Conservation (phyloP, 2,888 invertebrate genomes). For the Harpalus rufipes region DNA sequence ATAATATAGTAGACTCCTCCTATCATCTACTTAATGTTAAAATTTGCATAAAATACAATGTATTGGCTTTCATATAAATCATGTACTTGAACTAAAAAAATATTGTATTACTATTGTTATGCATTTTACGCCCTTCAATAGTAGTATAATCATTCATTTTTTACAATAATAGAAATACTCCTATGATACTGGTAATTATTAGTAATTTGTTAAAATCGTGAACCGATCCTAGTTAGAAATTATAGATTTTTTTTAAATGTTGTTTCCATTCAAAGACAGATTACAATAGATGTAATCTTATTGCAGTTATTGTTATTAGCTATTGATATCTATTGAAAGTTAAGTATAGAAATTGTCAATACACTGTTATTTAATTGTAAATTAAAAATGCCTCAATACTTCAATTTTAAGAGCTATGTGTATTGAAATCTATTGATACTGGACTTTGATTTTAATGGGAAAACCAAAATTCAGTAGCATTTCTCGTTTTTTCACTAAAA, state of each 20-base stretch:
- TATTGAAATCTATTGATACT: no score
- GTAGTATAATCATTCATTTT: conserved; percentile 1
- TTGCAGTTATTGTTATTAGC: no score
- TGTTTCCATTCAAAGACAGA: no score
- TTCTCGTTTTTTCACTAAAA: no score
- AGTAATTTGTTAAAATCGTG: background rate
- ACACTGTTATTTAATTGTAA: no score
- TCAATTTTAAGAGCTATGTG: no score
- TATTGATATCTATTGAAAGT: no score
- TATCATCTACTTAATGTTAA: conserved; percentile 39
- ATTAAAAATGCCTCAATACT: no score
- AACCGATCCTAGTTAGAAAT: background rate
- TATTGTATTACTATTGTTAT: conserved; percentile 19
- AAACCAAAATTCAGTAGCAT: no score
- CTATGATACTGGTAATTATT: background rate
- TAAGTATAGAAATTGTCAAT: no score
- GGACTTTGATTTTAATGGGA: no score
- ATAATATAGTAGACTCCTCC: conserved; percentile 29
- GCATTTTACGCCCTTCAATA: background rate
- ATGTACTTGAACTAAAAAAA: conserved; percentile 11
- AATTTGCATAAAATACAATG: conserved; percentile 53
- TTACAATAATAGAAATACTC: background rate
- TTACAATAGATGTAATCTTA: no score
- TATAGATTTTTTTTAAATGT: background rate
- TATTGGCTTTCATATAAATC: conserved; percentile 16